Conservation (phyloP, 2,888 invertebrate genomes). For the Dynastes tityus region DNA sequence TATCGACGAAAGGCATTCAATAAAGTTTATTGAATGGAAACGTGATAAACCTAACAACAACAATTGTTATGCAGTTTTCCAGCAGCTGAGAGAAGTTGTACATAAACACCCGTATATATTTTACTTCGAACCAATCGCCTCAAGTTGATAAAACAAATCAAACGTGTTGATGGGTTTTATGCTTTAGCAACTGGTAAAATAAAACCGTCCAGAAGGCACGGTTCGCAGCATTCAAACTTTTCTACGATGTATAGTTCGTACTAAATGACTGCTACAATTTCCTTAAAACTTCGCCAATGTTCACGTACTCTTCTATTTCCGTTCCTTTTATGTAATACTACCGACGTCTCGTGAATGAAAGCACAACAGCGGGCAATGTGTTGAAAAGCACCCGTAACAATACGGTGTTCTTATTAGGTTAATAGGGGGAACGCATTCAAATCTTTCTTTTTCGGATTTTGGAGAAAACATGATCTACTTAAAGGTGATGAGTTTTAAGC, state of each 20-base stretch:
- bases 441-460: not conserved
- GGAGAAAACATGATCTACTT: too few species aligned
- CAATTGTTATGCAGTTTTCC: too few species aligned
- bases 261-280: not conserved
- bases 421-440: not conserved
- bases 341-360: slow-evolving; percentile 7
- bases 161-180: not conserved
- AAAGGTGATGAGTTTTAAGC: too few species aligned
- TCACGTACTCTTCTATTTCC: not conserved
- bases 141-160: slow-evolving; percentile 5
- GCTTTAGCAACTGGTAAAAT: not conserved
- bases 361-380: not conserved
- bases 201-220: not conserved
- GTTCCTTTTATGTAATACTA: not conserved
- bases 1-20: not conserved
- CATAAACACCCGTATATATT: not conserved
- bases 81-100: too few species aligned
- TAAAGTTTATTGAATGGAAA: slow-evolving; percentile 17
- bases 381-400: not conserved
- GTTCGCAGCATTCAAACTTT: not conserved
- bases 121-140: not conserved
- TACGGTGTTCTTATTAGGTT: not conserved
- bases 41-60: not conserved
- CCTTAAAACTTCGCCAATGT: slow-evolving; percentile 26
- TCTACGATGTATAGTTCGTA: not conserved